Base-by-base conservation (phyloP, 2,797 vertebrate species). In the Tympanoctomys barrerae region DNA sequence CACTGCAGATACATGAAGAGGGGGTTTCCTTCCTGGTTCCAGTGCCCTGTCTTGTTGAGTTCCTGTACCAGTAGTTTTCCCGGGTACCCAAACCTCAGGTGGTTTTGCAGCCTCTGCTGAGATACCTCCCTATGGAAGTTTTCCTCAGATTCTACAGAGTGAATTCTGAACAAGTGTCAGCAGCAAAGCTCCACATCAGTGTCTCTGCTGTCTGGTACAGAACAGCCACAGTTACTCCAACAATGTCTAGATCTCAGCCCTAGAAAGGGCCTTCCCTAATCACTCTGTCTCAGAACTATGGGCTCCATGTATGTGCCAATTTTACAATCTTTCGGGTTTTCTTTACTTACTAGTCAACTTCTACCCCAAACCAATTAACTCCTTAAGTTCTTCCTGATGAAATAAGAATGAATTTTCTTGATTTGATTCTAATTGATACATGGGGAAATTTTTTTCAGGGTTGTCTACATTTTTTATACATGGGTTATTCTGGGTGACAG, bases 381-480 rank as follows among this genome's bases (percentile, higher is more conserved):
- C 66, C 85, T 93, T 90, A 93, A 93, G 49, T 36, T 61, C 73
- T 89, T 66, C 33, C 57, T 94, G 71, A 12, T 93, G 66, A 71
- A 90, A 93, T 66, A 73, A 83, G 5, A 85, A 11, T 13, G 4
- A 19, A 86, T 82, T 94, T 39, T 16, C 8, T 84, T 86, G 46
- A 94, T 28, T 2, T 70, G 26, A 91, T 66, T 24, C n/a, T 92
- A 16, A 94, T 22, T 90, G 49, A 89, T 31, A 84, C 0, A 64
- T 7, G 7, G 22, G 26, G n/a, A 77, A 83, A 84, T 59, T 88
- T 8, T 89, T 95, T 92, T 94, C 80, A 95, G 28, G 68, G 9
- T 62, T 96, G 70, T 89, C 39, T 95, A 46, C 78, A 86, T 89
- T 93, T 93, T 90, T 90, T 46, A 80, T 66, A 57, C 4, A 36